Conservation (phyloP, 2,888 invertebrate species). For the Ligdia adustata region DNA sequence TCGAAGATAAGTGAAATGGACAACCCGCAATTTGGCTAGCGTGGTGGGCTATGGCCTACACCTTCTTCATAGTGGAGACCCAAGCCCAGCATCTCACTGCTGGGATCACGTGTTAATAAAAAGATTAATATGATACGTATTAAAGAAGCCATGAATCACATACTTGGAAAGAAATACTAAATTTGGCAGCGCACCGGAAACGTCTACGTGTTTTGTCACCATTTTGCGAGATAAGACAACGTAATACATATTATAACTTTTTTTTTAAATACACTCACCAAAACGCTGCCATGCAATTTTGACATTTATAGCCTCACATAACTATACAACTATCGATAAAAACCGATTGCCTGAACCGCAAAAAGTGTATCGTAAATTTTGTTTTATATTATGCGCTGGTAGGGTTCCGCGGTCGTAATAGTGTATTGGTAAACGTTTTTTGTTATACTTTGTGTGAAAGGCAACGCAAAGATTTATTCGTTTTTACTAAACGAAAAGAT, state of each 20-base stretch:
- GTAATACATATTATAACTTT: conserved; percentile 23
- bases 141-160: too few species aligned
- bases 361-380: conserved; percentile 60
- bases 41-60: too few species aligned
- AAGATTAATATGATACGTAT: too few species aligned
- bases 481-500: too few species aligned
- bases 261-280: conserved; percentile 27
- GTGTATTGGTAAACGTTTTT: background rate
- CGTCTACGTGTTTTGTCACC: conserved; percentile 13
- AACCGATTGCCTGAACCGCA: conserved; percentile 50
- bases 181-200: conserved; percentile 14
- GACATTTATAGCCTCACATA: conserved; percentile 40
- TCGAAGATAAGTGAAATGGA: too few species aligned
- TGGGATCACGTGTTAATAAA: too few species aligned
- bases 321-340: conserved; percentile 45
- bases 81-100: too few species aligned
- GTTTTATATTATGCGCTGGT: conserved; percentile 46
- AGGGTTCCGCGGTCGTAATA: conserved; percentile 6
- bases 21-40: too few species aligned
- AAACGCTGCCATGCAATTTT: conserved; percentile 32
- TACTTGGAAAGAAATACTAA: background rate
- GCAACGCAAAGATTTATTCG: too few species aligned
- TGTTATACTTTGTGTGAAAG: background rate
- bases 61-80: too few species aligned
- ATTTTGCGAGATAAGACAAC: conserved; percentile 19